These are phyloP conservation scores for Stegodyphus dumicola DNA, from an alignment of 1,140 invertebrate genomes.

Conservation along the genomic window DNA sequence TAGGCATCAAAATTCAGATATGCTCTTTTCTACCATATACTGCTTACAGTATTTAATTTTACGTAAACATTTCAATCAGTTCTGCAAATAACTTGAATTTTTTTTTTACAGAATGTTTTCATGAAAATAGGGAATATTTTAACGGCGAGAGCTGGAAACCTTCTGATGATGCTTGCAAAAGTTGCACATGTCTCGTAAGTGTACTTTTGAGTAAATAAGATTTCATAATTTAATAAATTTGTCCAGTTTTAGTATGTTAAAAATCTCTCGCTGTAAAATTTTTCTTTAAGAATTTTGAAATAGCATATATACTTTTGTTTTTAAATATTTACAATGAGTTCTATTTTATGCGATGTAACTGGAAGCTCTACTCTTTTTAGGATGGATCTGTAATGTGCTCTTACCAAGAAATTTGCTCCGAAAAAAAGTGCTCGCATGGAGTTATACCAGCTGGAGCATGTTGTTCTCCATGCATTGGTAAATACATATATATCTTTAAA, in stretches of 20 bases:
- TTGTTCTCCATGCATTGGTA: constrained; percentile 73
- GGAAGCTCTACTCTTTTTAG: constrained; percentile 4
- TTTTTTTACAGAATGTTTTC: constrained; percentile 19
- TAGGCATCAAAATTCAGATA: too few species aligned
- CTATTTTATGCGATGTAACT: neutral
- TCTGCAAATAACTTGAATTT: too few species aligned
- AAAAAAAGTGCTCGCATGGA: constrained; percentile 50
- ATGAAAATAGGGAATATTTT: constrained; percentile 20
- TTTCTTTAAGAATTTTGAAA: too few species aligned
- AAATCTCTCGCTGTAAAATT: too few species aligned
- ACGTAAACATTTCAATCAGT: too few species aligned
- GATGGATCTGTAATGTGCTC: constrained; percentile 42
- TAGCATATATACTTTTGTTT: too few species aligned
- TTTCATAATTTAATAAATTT: neutral
- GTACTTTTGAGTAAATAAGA: too few species aligned
- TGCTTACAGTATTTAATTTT: too few species aligned
- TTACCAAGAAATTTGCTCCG: constrained; percentile 20
- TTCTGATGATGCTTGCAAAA: constrained; percentile 33
- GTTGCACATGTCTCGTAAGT: constrained; percentile 51
- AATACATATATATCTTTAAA: neutral
- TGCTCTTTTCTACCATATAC: too few species aligned
- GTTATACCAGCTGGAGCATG: constrained; percentile 24
- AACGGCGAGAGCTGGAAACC: constrained; percentile 48
- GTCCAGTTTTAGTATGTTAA: too few species aligned
- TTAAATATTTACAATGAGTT: too few species aligned